Conservation (phyloP, 2,113 vertebrate species). For the Myrmecobius fasciatus region DNA sequence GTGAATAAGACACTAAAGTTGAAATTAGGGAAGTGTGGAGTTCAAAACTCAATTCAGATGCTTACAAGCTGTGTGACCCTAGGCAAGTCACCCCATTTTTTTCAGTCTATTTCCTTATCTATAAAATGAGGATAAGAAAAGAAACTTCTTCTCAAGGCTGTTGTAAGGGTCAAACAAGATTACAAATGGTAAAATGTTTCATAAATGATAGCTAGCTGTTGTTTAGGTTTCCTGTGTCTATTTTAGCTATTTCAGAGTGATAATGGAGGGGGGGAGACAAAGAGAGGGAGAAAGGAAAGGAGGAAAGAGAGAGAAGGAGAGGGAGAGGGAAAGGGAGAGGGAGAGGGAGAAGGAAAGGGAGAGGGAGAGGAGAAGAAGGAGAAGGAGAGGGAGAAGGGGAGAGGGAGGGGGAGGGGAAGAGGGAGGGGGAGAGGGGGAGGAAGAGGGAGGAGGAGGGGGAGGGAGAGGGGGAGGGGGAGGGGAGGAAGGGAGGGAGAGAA, state of each 20-base stretch:
- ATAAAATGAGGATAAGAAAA: neutral
- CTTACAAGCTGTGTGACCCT: neutral
- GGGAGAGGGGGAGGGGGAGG: no score
- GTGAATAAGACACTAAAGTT: neutral
- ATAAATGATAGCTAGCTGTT: neutral
- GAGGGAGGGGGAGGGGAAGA: no score
- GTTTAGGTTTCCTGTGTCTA: neutral
- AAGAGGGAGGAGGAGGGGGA: no score
- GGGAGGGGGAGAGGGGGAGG: no score
- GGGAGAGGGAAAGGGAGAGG: no score
- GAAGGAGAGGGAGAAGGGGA: no score
- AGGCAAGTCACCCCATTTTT: neutral
- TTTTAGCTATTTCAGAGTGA: neutral
- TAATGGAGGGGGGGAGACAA: neutral
- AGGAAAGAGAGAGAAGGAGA: no score
- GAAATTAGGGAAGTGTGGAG: neutral
- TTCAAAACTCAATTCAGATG: neutral
- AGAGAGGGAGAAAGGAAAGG: no score
- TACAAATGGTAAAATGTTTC: neutral
- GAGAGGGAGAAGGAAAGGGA: no score
- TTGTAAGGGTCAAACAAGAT: neutral
- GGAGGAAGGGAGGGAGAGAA: no score
- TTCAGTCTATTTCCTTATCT: neutral
- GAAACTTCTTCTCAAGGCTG: neutral
- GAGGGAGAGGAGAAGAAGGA: no score